A percentile compares a stretch with the other conserved stretches of the same genome.
phyloP scores from a whole-genome alignment of 2,113 vertebrate genomes.

The Peromyscus californicus region DNA sequence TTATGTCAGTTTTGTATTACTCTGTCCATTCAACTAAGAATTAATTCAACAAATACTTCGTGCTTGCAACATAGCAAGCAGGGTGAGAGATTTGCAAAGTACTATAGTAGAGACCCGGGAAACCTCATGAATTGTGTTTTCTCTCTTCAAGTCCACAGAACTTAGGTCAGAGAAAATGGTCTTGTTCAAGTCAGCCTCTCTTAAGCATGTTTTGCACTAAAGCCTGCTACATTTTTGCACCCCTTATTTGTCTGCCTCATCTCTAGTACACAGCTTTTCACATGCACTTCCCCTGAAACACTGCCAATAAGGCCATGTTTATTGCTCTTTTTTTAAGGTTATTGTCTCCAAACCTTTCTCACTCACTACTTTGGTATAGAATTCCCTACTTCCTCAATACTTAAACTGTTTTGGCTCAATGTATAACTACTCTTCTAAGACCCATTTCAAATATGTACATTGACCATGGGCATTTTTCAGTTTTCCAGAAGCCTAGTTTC shows the following conservation, averaged over 20 bases:
- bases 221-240: background rate
- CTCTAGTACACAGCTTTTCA: background rate
- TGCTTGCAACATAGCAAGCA: background rate
- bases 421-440: background rate
- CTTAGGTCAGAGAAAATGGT: background rate
- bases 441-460: background rate
- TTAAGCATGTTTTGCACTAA: background rate
- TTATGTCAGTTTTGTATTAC: background rate
- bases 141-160: background rate
- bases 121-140: background rate
- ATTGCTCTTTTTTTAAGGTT: background rate
- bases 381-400: background rate
- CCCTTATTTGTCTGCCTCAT: background rate
- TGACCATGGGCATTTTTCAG: background rate
- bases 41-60: conserved; percentile 30
- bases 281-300: background rate
- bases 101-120: background rate
- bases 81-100: background rate
- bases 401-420: background rate
- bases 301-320: background rate
- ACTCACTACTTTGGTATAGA: background rate
- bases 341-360: background rate
- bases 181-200: background rate
- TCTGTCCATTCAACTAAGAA: background rate
- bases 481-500: background rate